Conservation (phyloP, 2,888 invertebrate species). For the Drosophila glabriapex region DNA sequence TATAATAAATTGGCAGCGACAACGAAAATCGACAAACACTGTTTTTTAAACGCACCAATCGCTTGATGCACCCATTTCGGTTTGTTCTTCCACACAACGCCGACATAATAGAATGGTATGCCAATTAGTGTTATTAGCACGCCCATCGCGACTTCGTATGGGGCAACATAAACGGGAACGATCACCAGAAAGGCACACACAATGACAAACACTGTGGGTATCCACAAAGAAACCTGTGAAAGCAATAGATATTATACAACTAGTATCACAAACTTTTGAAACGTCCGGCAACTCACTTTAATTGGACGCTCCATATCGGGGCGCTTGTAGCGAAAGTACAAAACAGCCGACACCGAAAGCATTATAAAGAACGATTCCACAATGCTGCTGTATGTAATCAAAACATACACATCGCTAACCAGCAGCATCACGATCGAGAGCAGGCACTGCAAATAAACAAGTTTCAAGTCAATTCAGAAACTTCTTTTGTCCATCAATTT, state of each 20-base stretch:
- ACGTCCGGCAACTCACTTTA: slow-evolving; percentile 87
- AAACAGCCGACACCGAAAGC: slow-evolving; percentile 92
- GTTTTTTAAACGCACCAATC: slow-evolving; percentile 86
- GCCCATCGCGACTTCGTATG: slow-evolving; percentile 92
- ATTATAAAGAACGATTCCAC: slow-evolving; percentile 97
- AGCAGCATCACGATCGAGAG: slow-evolving; percentile 94
- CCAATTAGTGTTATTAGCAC: slow-evolving; percentile 92
- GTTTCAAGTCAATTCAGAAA: slow-evolving; percentile 47
- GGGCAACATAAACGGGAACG: slow-evolving; percentile 92
- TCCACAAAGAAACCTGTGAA: slow-evolving; percentile 89
- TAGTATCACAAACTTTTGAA: slow-evolving; percentile 16
- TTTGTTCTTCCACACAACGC: slow-evolving; percentile 89
- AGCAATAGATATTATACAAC: slow-evolving; percentile 9
- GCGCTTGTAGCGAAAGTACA: slow-evolving; percentile 92
- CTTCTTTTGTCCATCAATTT: slow-evolving; percentile 56
- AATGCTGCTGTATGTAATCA: slow-evolving; percentile 96
- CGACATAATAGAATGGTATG: slow-evolving; percentile 92
- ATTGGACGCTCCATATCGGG: slow-evolving; percentile 94
- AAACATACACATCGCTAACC: slow-evolving; percentile 92
- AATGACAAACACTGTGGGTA: slow-evolving; percentile 91
- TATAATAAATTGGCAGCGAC: slow-evolving; percentile 3
- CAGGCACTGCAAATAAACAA: slow-evolving; percentile 88
- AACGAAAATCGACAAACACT: slow-evolving; percentile 5
- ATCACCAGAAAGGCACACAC: slow-evolving; percentile 92
- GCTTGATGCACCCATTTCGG: slow-evolving; percentile 87